Percentiles rank a stretch among this genome's conserved stretches.
Evolutionary conservation across 2,797 vertebrate genomes (phyloP).

Genomic region (Sebastes hopkinsi): DNA sequence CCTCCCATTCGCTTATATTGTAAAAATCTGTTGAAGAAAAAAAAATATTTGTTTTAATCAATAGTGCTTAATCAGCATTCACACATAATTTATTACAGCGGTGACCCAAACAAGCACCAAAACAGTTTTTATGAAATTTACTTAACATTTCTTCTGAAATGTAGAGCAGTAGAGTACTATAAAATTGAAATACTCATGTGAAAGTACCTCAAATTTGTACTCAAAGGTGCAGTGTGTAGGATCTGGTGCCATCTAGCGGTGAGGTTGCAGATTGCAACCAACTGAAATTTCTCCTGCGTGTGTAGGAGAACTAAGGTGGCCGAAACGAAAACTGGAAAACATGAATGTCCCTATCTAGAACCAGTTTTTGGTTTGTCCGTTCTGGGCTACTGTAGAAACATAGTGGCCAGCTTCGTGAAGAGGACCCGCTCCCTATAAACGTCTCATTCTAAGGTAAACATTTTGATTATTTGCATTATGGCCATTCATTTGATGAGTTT

Average conservation of each 20-base stretch:
- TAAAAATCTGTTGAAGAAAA: background rate
- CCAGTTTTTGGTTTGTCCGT: no score
- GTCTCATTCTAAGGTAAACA: no score
- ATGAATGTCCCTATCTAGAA: no score
- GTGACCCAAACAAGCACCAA: background rate
- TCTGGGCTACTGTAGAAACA: no score
- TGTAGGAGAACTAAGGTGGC: no score
- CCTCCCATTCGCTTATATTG: background rate
- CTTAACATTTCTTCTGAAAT: background rate
- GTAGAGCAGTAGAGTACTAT: background rate
- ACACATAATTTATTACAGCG: background rate
- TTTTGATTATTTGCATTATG: background rate
- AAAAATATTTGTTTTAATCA: background rate
- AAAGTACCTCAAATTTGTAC: background rate
- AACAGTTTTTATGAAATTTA: background rate
- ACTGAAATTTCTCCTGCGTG: no score
- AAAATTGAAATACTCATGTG: background rate
- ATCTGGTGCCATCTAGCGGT: no score
- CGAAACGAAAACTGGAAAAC: no score
- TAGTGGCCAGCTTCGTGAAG: no score
- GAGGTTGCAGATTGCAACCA: no score
- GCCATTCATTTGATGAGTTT: background rate
- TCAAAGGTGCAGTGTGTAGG: no score
- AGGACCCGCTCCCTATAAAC: no score
- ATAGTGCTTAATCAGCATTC: background rate